Evolutionary conservation across 2,888 invertebrate species (phyloP), one percentile per base, ranked within the genome.

Genomic region (Bursaphelenchus okinawaensis): DNA sequence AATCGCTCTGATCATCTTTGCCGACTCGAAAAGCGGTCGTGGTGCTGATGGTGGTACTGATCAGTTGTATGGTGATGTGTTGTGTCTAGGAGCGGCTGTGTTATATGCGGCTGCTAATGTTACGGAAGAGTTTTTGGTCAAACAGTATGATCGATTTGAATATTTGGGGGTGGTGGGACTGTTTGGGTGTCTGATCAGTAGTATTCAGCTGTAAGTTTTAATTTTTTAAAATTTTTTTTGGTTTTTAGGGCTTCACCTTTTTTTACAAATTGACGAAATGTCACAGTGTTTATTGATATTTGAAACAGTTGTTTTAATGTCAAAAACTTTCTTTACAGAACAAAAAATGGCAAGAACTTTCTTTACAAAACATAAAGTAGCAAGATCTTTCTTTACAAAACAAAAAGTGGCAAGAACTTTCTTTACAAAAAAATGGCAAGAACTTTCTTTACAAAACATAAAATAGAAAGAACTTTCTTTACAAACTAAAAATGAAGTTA

Each of bases 131-230:
- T 88, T 89, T 84, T 88, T 90, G 70, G 89, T 92, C n/a, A 89
- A 89, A 82, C 88, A 87, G 12, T 88, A 89, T 73, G 68, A 72
- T 68, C 88, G 89, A 71, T 87, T 90, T 52, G 91, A 91, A 83
- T 92, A 90, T 82, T 86, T 92, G 12, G 91, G 90, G 27, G 87
- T 90, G 84, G 87, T 91, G 20, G 91, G 91, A 20, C 85, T 91
- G 27, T 90, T 91, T 71, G 91, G 91, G 24, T 89, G 89, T 72
- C 84, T 90, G 67, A 87, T 91, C 22, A 88, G 90, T 71, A 89
- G 89, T 67, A 85, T 89, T 22, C 91, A 92, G 84, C 88, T 90
- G 69, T 70, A 64, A 27, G 54, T 56, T 8, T n/a, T 1, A 28
- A 20, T 27, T 19, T 61, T 52, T 56, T 26, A 20, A n/a, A 16